phyloP scores from a whole-genome alignment of 2,888 invertebrate species.

The Platycheirus rosarum region DNA sequence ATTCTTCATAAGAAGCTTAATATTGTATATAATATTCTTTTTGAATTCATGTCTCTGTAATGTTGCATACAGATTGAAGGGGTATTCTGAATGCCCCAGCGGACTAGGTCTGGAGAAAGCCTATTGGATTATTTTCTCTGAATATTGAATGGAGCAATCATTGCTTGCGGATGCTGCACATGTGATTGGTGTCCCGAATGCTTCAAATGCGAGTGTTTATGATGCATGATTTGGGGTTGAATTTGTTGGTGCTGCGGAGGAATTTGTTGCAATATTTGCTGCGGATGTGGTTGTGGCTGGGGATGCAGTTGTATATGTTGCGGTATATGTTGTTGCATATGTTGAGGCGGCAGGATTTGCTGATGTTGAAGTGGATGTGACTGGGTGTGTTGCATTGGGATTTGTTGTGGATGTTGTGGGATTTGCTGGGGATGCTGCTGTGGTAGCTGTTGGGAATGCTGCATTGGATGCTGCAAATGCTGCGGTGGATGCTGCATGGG shows the following conservation, averaged over 20 bases:
- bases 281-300: neutral
- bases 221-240: conserved; percentile 38
- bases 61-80: conserved; percentile 17
- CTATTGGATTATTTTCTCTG: conserved; percentile 70
- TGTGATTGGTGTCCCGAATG: conserved; percentile 35
- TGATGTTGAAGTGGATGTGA: conserved; percentile 23
- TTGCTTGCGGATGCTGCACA: conserved; percentile 74
- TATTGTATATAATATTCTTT: neutral
- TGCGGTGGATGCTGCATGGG: conserved; percentile 37
- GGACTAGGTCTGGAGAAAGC: conserved; percentile 13
- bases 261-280: conserved; percentile 20
- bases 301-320: conserved; percentile 23
- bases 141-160: conserved; percentile 76
- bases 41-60: conserved; percentile 22
- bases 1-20: neutral
- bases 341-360: neutral
- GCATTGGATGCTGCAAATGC: conserved; percentile 19
- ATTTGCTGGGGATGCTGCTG: neutral
- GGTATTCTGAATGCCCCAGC: conserved; percentile 9
- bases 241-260: conserved; percentile 25
- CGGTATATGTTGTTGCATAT: conserved; percentile 20
- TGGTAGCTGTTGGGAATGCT: conserved; percentile 1
- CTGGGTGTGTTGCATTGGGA: conserved; percentile 49
- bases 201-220: conserved; percentile 45
- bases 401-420: conserved; percentile 13